Base-by-base conservation (phyloP, 2,797 vertebrate genomes). In the Eremophila alpestris region DNA sequence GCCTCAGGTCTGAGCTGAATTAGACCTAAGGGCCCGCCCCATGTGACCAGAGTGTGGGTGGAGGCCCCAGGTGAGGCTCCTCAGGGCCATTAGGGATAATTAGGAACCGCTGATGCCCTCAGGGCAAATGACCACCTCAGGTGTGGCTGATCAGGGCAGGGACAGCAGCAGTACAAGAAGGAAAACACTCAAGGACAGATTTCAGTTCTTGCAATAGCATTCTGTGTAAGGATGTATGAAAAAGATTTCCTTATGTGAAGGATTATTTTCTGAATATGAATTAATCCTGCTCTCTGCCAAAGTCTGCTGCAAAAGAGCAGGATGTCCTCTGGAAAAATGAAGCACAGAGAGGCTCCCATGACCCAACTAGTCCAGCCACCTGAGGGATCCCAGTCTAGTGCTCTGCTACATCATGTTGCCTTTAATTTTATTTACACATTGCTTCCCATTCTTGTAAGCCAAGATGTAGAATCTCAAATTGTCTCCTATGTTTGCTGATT, bases 381-480 rank as follows among this genome's bases (percentile, higher is more conserved):
- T 82, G 59, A 86, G 46, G 5, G 23, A 82, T 87, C 45, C 20
- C 68, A 77, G n/a, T 12, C 60, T 48, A 55, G 48, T 56, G 17
- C 68, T 82, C 60, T 83, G 74, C 62, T 62, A 36, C 32, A 49
- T 55, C 52, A 46, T 4, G 10, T n/a, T 91, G 51, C 55, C 45
- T 81, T 82, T 81, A 67, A 84, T 88, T 81, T 75, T 78, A 73
- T 62, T 93, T 87, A 79, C 40, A 94, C 10, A 2, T 51, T 83
- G 30, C 34, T 86, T n/a, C 46, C 45, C 2, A 5, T 70, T 83
- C 65, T 83, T 21, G 1, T 15, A 60, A 65, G 22, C 67, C 32
- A 84, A 67, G 49, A 38, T 49, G 45, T 69, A 59, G 16, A 48
- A 87, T 38, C 22, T 76, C 55, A 91, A 75, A 69, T 48, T 26